Evolutionary conservation across 2,113 vertebrate genomes (phyloP), one percentile per base, ranked within the genome.

Genomic region (Apeltes quadracus): DNA sequence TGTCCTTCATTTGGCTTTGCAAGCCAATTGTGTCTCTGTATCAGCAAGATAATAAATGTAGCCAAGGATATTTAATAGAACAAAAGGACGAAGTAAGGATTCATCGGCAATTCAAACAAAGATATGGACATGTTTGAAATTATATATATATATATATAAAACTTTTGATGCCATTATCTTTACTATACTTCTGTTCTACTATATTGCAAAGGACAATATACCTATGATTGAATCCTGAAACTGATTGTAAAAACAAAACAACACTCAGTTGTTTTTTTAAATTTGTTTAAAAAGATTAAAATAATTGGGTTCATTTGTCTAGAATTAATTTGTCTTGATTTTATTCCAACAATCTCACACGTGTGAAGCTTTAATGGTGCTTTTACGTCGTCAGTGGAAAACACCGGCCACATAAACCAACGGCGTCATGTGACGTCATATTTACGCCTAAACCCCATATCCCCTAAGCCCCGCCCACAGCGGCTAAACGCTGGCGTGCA

Each of bases 1-100:
- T 72, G 84, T 57, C 84, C 76, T 84, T 86, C 79, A 75, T 75
- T 2, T 9, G 62, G 69, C 39, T 73, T 39, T 57, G 38, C 61
- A 61, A 57, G 62, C 5, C 61, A 34, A 32, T 36, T 34, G 56
- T 34, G 75, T 66, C 29, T 77, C 38, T 57, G 27, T 16, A 13
- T 71, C 50, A 43, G 51, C 38, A 7, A 14, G n/a, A 63, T 23
- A 61, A 54, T 39, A 22, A 43, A 51, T 13, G 2, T 68, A 27
- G 3, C 7, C 4, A 34, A 34, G 32, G 6, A 34, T 34, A 34
- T 34, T 5, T 34, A 3, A 34, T 34, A 34, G 32, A 34, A 34
- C 32, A 34, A 5, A 22, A 9, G n/a, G 15, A 34, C n/a, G n/a
- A n/a, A n/a, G n/a, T n/a, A n/a, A n/a, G n/a, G n/a, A n/a, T n/a